Percentiles rank a stretch among this genome's conserved stretches.
Conservation (phyloP, 1,140 invertebrate genomes). For the Pissodes strobi region DNA sequence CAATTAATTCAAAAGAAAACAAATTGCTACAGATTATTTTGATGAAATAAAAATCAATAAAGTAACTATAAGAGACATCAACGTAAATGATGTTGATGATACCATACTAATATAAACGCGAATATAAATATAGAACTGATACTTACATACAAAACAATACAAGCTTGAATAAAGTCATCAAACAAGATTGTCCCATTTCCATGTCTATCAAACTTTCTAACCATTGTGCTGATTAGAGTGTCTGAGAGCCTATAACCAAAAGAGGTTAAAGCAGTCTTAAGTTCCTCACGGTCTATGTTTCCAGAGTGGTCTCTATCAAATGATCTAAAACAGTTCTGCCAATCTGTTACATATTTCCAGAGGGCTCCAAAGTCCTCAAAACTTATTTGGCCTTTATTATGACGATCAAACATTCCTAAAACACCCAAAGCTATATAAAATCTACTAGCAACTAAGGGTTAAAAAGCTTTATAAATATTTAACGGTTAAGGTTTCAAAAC, state of each 20-base stretch:
- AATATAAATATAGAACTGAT: no score
- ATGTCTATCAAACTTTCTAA: conserved; percentile 92
- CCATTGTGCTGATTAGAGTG: conserved; percentile 76
- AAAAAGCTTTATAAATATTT: neutral
- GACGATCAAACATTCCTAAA: conserved; percentile 96
- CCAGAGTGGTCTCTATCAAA: conserved; percentile 97
- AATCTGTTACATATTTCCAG: conserved; percentile 98
- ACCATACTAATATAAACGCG: no score
- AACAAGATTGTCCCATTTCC: conserved; percentile 91
- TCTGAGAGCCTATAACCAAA: conserved; percentile 94
- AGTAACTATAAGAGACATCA: no score
- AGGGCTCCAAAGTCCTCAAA: conserved; percentile 94
- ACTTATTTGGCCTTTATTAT: conserved; percentile 85
- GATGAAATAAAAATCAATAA: no score
- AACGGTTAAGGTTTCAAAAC: no score
- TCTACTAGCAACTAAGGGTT: neutral
- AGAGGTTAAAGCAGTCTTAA: conserved; percentile 85
- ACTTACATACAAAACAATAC: conserved; percentile 90
- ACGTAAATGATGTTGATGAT: no score
- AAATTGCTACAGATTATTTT: no score
- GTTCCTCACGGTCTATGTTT: conserved; percentile 88
- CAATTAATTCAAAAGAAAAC: no score
- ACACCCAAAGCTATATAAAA: neutral
- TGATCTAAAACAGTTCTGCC: conserved; percentile 93
- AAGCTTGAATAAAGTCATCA: conserved; percentile 99